Percentiles rank a stretch among this genome's conserved stretches.
Evolutionary conservation across 2,113 vertebrate species (phyloP).

Genomic region (Bagarius yarrelli): DNA sequence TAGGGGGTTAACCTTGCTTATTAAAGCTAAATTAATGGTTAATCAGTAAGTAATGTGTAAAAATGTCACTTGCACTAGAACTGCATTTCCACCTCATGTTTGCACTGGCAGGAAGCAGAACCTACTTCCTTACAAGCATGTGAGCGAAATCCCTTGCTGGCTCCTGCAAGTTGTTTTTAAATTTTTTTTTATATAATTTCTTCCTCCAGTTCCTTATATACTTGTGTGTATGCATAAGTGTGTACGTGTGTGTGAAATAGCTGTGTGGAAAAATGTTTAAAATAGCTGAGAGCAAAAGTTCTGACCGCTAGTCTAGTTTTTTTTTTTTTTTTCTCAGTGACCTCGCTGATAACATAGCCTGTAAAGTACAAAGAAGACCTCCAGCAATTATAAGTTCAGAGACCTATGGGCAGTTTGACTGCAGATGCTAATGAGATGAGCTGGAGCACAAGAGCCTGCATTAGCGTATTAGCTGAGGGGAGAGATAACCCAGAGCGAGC

Average conservation of each 20-base stretch:
- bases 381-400: conserved; percentile 20
- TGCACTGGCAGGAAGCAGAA: no score
- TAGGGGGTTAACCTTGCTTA: conserved; percentile 33
- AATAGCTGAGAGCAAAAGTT: not conserved
- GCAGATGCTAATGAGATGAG: not conserved
- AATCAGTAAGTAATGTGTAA: conserved; percentile 46
- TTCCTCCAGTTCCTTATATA: no score
- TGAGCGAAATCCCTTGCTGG: no score
- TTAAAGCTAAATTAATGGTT: conserved; percentile 50
- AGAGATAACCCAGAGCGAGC: conserved; percentile 4
- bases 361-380: conserved; percentile 12
- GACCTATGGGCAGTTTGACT: not conserved
- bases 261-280: not conserved
- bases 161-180: no score
- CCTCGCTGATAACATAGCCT: conserved; percentile 18
- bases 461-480: not conserved
- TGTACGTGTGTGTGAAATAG: conserved; percentile 23
- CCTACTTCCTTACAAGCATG: no score
- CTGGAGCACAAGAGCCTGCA: not conserved
- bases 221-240: not conserved
- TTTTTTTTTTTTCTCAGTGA: no score
- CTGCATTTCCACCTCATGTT: no score
- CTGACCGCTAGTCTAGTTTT: conserved; percentile 38
- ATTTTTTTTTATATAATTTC: no score
- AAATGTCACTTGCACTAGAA: conserved; percentile 36